Evolutionary conservation across 2,797 vertebrate species (phyloP).

Genomic region (Kryptolebias ocellatus): DNA sequence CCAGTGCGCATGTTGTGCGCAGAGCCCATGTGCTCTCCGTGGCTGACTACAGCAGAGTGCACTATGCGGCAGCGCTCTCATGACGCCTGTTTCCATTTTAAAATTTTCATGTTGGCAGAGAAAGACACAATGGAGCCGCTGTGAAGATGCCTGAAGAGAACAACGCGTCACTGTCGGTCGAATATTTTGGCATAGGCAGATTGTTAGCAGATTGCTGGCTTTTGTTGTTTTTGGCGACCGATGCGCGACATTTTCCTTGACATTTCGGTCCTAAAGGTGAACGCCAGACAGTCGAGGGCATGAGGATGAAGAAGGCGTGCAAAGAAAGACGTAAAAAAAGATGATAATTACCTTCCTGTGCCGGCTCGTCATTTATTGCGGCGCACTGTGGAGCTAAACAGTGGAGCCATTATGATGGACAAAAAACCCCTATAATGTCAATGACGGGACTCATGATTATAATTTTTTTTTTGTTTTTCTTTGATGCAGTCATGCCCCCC

Average conservation of each 20-base stretch:
- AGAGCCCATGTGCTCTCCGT: constrained; percentile 79
- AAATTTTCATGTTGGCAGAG: constrained; percentile 67
- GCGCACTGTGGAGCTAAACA: constrained; percentile 53
- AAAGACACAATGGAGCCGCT: constrained; percentile 48
- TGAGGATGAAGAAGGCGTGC: constrained; percentile 65
- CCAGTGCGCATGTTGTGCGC: constrained; percentile 81
- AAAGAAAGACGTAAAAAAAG: constrained; percentile 62
- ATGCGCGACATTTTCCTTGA: constrained; percentile 28
- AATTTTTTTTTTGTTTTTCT: constrained; percentile 50
- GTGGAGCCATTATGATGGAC: constrained; percentile 46
- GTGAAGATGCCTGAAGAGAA: constrained; percentile 1
- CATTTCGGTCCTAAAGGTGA: constrained; percentile 47
- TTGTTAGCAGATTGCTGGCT: not conserved
- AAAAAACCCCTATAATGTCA: constrained; percentile 30
- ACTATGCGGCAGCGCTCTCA: constrained; percentile 67
- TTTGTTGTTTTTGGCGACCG: not conserved
- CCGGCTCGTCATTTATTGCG: constrained; percentile 78
- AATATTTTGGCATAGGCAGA: constrained; percentile 5
- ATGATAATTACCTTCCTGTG: constrained; percentile 80
- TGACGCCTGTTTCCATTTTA: constrained; percentile 67
- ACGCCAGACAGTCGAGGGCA: constrained; percentile 38
- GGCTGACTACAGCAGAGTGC: constrained; percentile 63
- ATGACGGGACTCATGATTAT: constrained; percentile 62
- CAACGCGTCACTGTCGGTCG: not conserved
- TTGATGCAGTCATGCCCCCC: constrained; percentile 79